Base-by-base conservation (phyloP, 2,797 vertebrate genomes). In the Perodicticus potto region DNA sequence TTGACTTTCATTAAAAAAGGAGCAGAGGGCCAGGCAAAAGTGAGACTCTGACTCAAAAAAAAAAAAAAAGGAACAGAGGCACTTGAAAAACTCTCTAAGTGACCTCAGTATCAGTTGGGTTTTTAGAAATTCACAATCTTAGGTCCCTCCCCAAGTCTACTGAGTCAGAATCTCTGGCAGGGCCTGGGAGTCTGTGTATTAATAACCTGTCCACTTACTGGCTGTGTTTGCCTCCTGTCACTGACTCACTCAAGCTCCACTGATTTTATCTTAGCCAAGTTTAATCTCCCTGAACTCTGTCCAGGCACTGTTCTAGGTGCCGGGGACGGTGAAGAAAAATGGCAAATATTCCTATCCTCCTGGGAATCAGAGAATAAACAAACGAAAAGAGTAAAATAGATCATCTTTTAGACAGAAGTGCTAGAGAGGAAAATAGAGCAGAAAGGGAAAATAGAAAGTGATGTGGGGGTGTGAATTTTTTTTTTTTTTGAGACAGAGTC, bases 161-260 rank as follows among this genome's bases (percentile, higher is more conserved):
- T 78, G 72, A 93, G 63, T 92, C 72, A 92, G 61, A 93, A 37
- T 77, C 43, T 92, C 53, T 82, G 32, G 12, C 27, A 87, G 43
- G 72, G 32, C 57, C 45, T 14, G 37, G 78, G 34, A 76, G 57
- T 87, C 59, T 80, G 5, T 29, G 27, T 81, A n/a, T 65, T 84
- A 80, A 61, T 20, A 86, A 65, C 40, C 55, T 37, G 59, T 43
- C 59, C 34, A 43, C 32, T 53, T 77, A 53, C 32, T 77, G 67
- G 6, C 27, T 40, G 2, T 67, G 59, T 67, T 74, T 96, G 16
- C 27, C 69, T 91, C 37, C 65, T 65, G 3, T 84, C 19, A 14
- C 19, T 19, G 69, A 73, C 29, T 70, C 29, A 25, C 43, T 93
- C 32, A 23, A 80, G 59, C 65, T 72, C 87, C 40, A 76, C 88